A percentile compares a stretch with the other conserved stretches of the same genome.
Conservation (phyloP, 64 coral and sea anemone species). For the Pocillopora damicornis region DNA sequence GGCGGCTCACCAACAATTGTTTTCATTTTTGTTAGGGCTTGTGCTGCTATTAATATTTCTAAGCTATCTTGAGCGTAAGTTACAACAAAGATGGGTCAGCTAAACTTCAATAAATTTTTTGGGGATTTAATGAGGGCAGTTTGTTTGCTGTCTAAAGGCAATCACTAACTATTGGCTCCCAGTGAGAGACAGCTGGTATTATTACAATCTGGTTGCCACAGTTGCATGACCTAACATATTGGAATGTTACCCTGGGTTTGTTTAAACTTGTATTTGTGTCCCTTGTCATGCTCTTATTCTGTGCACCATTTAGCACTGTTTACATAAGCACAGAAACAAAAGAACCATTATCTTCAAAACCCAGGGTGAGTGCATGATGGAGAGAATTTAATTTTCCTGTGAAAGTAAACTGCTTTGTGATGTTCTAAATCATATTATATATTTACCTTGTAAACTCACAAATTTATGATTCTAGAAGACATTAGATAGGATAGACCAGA, state of each 20-base stretch:
- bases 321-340: neutral
- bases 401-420: neutral
- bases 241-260: neutral
- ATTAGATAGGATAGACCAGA: neutral
- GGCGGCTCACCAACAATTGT: neutral
- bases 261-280: neutral
- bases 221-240: neutral
- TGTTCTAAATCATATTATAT: neutral
- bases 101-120: neutral
- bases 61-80: neutral
- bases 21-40: neutral
- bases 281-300: neutral
- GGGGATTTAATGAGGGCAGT: neutral
- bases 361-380: neutral
- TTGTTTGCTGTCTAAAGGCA: neutral
- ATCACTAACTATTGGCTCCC: neutral
- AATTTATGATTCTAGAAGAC: neutral
- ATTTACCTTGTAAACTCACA: neutral
- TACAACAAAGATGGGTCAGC: neutral
- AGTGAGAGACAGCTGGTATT: neutral
- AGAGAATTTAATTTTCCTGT: neutral
- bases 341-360: neutral
- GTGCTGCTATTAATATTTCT: neutral
- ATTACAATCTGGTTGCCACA: neutral
- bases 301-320: neutral